Evolutionary conservation across 2,797 vertebrate species (phyloP), one percentile per base, ranked within the genome.

Genomic region (Hephaestus fuliginosus): DNA sequence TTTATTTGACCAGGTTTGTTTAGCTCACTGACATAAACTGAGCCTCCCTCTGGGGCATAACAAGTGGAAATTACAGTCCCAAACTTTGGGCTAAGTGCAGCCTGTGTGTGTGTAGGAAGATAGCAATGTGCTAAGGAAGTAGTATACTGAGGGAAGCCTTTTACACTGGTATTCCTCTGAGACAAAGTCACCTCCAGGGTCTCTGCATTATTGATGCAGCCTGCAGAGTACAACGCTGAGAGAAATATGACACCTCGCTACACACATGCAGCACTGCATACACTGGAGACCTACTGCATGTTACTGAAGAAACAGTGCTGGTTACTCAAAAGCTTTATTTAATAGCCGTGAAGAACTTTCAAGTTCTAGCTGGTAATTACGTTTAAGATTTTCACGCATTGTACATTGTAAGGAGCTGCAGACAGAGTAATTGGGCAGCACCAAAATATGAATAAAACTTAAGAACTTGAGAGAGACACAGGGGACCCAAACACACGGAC

Each of bases 151-250:
- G 64, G 57, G 41, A 52, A 68, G 75, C 61, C 62, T 25, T 25
- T 63, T 64, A 9, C 44, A n/a, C 39, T 74, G 74, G 55, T 68
- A 77, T 65, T 84, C 80, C 78, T 81, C 73, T 33, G 80, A 83
- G 85, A 78, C 73, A 82, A 86, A 89, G 83, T 86, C 86, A 90
- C 82, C 86, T 86, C 78, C 25, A 81, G 83, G 76, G 49, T 88
- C 64, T 80, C 57, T 91, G 56, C 84, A 93, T 91, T 92, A 92
- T 88, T 89, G 76, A 93, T 92, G 80, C 58, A 72, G 68, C 51
- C 84, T 82, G 81, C 82, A 80, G 61, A 70, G 51, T 33, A 69
- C 41, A 46, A 72, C 60, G 18, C 77, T 60, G 56, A 64, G 49
- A 76, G 91, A 88, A 86, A 93, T 49, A 80, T 63, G 89, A 93